Evolutionary conservation across 2,113 vertebrate genomes (phyloP).

Genomic region (Aythya baeri): DNA sequence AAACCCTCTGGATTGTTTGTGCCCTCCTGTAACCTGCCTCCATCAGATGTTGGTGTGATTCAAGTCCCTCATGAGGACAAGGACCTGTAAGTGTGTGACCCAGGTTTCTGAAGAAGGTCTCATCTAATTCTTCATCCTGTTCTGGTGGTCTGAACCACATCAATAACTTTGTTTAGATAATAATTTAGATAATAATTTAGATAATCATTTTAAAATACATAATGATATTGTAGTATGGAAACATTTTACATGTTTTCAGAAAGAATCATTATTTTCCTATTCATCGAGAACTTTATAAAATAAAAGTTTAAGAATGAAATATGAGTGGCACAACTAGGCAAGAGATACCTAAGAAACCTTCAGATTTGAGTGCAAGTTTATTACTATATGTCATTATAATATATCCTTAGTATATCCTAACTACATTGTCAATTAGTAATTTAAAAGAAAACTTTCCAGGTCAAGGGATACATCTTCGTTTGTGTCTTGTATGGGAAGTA

Average conservation of each 20-base stretch:
- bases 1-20: not conserved
- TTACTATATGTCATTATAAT: not conserved
- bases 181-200: not conserved
- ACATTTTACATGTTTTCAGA: not conserved
- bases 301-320: not conserved
- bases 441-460: not conserved
- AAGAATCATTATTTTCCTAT: not conserved
- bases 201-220: not conserved
- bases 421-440: not conserved
- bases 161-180: not conserved
- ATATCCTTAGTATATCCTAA: not conserved
- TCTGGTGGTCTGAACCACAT: not conserved
- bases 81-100: not conserved
- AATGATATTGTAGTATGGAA: not conserved
- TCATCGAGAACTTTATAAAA: not conserved
- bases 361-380: not conserved
- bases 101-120: not conserved
- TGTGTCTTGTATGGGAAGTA: not conserved
- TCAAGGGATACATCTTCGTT: not conserved
- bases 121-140: not conserved
- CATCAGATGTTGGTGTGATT: not conserved
- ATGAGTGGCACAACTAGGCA: not conserved
- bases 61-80: not conserved
- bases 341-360: not conserved
- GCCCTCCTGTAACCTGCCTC: not conserved